These are phyloP conservation scores for Enoplosus armatus DNA, from an alignment of 2,797 vertebrate genomes.

Conservation along the genomic window DNA sequence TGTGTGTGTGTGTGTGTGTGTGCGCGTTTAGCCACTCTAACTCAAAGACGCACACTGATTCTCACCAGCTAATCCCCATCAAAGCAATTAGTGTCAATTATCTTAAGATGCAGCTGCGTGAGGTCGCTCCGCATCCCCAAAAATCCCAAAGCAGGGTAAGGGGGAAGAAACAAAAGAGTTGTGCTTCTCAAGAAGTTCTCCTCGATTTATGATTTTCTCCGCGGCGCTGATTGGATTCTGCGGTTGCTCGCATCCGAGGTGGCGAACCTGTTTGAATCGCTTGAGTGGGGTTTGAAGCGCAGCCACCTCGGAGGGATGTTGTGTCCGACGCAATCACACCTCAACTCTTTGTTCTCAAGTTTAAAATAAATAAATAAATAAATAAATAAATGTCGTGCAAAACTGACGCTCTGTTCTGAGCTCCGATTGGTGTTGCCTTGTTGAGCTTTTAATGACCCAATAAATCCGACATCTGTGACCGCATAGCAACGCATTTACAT, in stretches of 20 bases:
- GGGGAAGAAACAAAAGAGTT: conserved; percentile 46
- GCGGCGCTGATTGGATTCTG: conserved; percentile 49
- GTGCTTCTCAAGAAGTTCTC: conserved; percentile 49
- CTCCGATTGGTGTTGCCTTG: conserved; percentile 29
- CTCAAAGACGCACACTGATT: conserved; percentile 70
- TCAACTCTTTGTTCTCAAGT: conserved; percentile 18
- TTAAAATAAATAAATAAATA: no score
- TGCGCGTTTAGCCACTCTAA: conserved; percentile 70
- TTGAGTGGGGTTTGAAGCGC: conserved; percentile 28
- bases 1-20: conserved; percentile 20
- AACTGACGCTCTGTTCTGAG: neutral
- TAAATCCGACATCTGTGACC: conserved; percentile 59
- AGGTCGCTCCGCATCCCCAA: conserved; percentile 61
- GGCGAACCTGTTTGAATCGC: conserved; percentile 45
- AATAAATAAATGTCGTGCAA: no score
- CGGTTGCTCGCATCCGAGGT: conserved; percentile 34
- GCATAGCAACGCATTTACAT: conserved; percentile 41
- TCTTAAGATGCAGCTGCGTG: conserved; percentile 80
- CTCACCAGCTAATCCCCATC: conserved; percentile 82
- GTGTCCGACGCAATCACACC: conserved; percentile 27
- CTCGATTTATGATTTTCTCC: conserved; percentile 51
- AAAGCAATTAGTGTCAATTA: conserved; percentile 85
- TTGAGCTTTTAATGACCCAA: conserved; percentile 40
- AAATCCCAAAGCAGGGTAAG: conserved; percentile 59
- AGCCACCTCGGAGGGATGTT: neutral